phyloP scores from a whole-genome alignment of 2,888 invertebrate genomes.

The Dinocampus coccinellae region DNA sequence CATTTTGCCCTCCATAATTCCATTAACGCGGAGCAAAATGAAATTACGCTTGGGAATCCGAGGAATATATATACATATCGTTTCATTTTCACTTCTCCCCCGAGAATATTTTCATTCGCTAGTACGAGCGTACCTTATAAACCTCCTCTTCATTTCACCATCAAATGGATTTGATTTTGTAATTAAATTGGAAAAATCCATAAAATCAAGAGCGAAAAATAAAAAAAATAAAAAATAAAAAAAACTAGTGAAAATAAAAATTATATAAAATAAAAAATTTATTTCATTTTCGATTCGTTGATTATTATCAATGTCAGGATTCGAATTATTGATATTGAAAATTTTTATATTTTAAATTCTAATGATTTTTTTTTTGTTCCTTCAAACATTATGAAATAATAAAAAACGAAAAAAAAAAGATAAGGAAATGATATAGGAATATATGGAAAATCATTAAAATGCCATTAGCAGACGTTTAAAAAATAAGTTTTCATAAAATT shows the following conservation, averaged over 20 bases:
- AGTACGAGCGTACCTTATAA: neutral
- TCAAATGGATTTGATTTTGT: neutral
- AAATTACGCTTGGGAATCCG: slow-evolving; percentile 24
- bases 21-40: slow-evolving; percentile 21
- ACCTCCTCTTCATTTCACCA: slow-evolving; percentile 1
- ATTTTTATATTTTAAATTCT: no score
- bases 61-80: slow-evolving; percentile 15
- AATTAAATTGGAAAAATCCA: neutral
- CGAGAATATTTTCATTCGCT: slow-evolving; percentile 13
- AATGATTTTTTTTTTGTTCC: no score
- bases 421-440: neutral
- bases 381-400: no score
- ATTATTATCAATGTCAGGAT: no score
- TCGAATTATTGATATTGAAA: no score
- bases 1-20: slow-evolving; percentile 26
- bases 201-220: no score
- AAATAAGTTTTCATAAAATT: slow-evolving; percentile 55
- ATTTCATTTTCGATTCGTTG: no score
- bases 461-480: slow-evolving; percentile 40
- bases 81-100: slow-evolving; percentile 27
- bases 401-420: no score
- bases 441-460: neutral
- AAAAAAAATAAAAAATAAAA: no score
- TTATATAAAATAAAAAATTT: no score
- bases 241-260: no score